Conservation (phyloP, 2,888 invertebrate species). For the Plagodis pulveraria region DNA sequence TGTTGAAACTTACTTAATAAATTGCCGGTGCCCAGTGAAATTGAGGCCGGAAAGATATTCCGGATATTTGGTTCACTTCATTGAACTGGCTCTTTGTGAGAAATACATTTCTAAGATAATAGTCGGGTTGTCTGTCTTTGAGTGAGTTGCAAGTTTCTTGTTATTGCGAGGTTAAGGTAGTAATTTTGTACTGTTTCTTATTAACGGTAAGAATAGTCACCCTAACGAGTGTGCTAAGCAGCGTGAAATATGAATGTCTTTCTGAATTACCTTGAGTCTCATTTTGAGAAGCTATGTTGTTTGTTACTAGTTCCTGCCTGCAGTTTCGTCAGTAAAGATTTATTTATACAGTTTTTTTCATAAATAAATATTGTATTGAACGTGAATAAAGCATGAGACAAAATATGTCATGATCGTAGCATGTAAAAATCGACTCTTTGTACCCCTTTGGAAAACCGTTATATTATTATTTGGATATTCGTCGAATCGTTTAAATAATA, state of each 20-base stretch:
- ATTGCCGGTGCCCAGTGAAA: not conserved
- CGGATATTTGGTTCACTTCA: conserved; percentile 20
- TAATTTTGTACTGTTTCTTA: conserved; percentile 25
- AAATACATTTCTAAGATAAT: conserved; percentile 40
- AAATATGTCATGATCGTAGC: too few species aligned
- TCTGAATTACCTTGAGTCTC: conserved; percentile 2
- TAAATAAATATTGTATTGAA: too few species aligned
- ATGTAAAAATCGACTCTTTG: too few species aligned
- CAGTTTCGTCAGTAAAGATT: not conserved
- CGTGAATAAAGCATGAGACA: too few species aligned
- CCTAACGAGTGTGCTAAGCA: not conserved
- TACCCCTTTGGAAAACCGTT: too few species aligned
- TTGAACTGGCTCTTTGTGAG: conserved; percentile 44
- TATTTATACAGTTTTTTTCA: too few species aligned
- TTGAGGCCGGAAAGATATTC: conserved; percentile 1
- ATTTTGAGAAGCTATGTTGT: too few species aligned
- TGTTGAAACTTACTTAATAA: too few species aligned
- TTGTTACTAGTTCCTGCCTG: too few species aligned
- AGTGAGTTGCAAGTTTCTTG: conserved; percentile 37
- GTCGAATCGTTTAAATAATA: too few species aligned
- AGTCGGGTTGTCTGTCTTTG: conserved; percentile 37
- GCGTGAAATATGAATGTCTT: conserved; percentile 18
- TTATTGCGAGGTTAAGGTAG: conserved; percentile 24
- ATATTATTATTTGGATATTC: too few species aligned
- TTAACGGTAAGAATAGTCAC: conserved; percentile 10